Conservation (phyloP, 2,888 invertebrate genomes). For the Brachynemurus nebulosus region DNA sequence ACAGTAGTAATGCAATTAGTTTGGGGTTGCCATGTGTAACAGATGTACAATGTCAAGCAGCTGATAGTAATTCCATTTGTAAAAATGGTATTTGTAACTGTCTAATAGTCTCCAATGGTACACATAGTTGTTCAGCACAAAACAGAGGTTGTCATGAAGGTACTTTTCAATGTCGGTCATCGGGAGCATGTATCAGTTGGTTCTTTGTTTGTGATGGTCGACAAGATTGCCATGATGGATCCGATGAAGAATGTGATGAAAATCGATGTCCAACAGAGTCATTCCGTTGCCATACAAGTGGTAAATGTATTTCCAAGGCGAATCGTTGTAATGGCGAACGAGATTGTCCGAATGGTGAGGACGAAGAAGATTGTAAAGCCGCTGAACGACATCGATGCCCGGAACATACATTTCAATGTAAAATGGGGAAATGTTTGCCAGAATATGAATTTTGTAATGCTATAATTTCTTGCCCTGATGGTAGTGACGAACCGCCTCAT, state of each 20-base stretch:
- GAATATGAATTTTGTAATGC: slow-evolving; percentile 89
- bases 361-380: slow-evolving; percentile 52
- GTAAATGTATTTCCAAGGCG: slow-evolving; percentile 62
- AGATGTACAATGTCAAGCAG: slow-evolving; percentile 64
- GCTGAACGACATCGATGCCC: slow-evolving; percentile 49
- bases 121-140: slow-evolving; percentile 52
- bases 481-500: slow-evolving; percentile 77
- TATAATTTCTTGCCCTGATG: slow-evolving; percentile 71
- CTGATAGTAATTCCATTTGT: slow-evolving; percentile 67
- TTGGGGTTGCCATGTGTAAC: slow-evolving; percentile 62
- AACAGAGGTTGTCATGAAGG: slow-evolving; percentile 69
- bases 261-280: slow-evolving; percentile 54
- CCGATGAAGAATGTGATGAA: slow-evolving; percentile 68
- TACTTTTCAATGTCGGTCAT: slow-evolving; percentile 80
- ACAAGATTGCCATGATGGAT: slow-evolving; percentile 72
- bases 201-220: slow-evolving; percentile 84
- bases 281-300: slow-evolving; percentile 53
- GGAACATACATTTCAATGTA: slow-evolving; percentile 69
- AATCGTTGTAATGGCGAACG: slow-evolving; percentile 66
- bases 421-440: slow-evolving; percentile 74
- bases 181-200: slow-evolving; percentile 81
- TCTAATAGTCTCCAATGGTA: slow-evolving; percentile 40
- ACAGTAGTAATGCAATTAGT: slow-evolving; percentile 44
- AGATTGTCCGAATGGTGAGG: slow-evolving; percentile 66
- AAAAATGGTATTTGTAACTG: slow-evolving; percentile 68